Evolutionary conservation across 2,888 invertebrate genomes (phyloP).

Genomic region (Galeruca laticollis): DNA sequence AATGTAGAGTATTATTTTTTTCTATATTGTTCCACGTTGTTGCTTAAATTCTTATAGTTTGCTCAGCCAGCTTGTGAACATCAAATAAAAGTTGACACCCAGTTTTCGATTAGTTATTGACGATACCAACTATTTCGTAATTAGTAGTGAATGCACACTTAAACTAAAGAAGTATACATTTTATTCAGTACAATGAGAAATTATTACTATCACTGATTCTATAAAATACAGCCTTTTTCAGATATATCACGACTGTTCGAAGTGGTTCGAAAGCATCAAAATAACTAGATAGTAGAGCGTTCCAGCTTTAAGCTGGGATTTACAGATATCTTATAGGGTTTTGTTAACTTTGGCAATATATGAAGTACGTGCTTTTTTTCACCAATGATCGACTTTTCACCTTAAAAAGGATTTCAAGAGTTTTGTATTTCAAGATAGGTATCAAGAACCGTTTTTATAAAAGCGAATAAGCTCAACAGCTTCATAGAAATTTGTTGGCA

Average conservation of each 20-base stretch:
- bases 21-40: too few relatives aligned
- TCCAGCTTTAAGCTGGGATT: constrained; percentile 36
- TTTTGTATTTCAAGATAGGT: not conserved
- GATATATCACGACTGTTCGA: constrained; percentile 16
- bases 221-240: not conserved
- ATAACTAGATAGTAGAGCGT: constrained; percentile 28
- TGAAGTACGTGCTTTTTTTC: constrained; percentile 33
- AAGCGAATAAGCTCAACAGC: not conserved
- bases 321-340: constrained; percentile 40
- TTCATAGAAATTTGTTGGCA: too few relatives aligned
- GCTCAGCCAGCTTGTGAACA: too few relatives aligned
- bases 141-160: too few relatives aligned
- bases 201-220: too few relatives aligned
- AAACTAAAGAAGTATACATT: too few relatives aligned
- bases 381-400: constrained; percentile 5
- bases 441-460: not conserved
- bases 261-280: constrained; percentile 29
- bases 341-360: constrained; percentile 33
- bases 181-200: too few relatives aligned
- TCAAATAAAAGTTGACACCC: too few relatives aligned
- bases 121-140: too few relatives aligned
- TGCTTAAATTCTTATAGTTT: too few relatives aligned
- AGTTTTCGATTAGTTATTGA: too few relatives aligned
- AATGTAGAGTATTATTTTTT: too few relatives aligned
- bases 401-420: not conserved